Conservation (phyloP, 2,113 vertebrate genomes). For the Rhinoptilus africanus region DNA sequence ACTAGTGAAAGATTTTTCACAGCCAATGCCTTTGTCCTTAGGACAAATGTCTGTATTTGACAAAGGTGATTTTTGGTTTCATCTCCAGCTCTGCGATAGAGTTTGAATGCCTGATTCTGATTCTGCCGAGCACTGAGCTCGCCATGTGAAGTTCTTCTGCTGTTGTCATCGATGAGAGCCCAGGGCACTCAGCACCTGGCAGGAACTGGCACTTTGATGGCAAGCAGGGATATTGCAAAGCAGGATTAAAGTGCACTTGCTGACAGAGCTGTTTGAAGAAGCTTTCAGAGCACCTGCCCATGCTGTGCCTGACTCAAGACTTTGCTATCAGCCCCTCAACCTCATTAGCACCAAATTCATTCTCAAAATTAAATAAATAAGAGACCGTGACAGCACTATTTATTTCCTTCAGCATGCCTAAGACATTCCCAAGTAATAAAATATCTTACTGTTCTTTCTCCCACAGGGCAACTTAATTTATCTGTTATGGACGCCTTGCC, state of each 20-base stretch:
- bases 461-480: background rate
- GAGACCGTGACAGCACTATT: background rate
- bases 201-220: conserved; percentile 35
- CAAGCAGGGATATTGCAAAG: conserved; percentile 28
- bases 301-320: conserved; percentile 20
- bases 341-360: conserved; percentile 33
- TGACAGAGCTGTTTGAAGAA: conserved; percentile 46
- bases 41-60: background rate
- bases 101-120: conserved; percentile 1
- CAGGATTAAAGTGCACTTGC: conserved; percentile 51
- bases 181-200: conserved; percentile 49
- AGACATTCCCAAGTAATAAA: background rate
- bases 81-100: background rate
- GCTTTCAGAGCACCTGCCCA: conserved; percentile 51
- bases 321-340: conserved; percentile 22
- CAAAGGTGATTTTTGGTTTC: background rate
- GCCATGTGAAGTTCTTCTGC: background rate
- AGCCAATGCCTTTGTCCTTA: background rate
- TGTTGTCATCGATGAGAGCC: background rate
- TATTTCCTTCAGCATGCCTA: background rate
- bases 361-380: conserved; percentile 35
- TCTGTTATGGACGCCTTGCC: background rate
- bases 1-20: background rate
- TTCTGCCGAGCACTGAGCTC: background rate
- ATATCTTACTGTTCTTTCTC: background rate